Evolutionary conservation across 2,797 vertebrate genomes (phyloP), one percentile per base, ranked within the genome.

Genomic region (Pristis pectinata): DNA sequence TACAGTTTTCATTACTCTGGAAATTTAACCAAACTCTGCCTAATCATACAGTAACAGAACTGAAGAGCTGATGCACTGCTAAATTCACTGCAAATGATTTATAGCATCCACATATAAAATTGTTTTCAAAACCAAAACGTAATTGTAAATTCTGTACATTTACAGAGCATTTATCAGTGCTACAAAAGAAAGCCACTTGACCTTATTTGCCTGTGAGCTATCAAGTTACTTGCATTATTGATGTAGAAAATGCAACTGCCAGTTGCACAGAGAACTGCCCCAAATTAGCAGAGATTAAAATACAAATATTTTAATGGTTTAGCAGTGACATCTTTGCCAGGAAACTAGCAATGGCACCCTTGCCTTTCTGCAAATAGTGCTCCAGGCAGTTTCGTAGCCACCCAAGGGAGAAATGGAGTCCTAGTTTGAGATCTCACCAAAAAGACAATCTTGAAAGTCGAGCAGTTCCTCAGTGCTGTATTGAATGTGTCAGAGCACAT

Each of bases 1-100:
- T 97, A 95, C 72, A 74, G 37, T 53, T 94, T 94, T 72, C 30
- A 34, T 13, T 34, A 94, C 0, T 44, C 76, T 94, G 44, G 41
- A 74, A 67, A 67, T 41, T 10, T 91, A 64, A 37, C 83, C 15
- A 61, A 64, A 67, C 17, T 64, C 87, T 91, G 70, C 11, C 67
- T 67, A 59, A 9, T 67, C 6, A 2, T 41, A 37, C 61, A 19
- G 2, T 37, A 67, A 22, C 19, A 67, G 59, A 64, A 67, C 37
- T 24, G 10, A 89, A 89, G 34, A 10, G 7, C 24, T 41, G 59
- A 19, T 41, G 87, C 19, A 91, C n/a, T 91, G 8, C 70, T 74
- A 74, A 74, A 74, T 24, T 74, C 70, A 74, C 22, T 74, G 70
- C 19, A 24, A 64, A 74, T 30, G 22, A 30, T 74, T 74, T 30